Evolutionary conservation across 35 echinoderm and acorn worm genomes (phyloP).

Genomic region (Acanthaster planci): DNA sequence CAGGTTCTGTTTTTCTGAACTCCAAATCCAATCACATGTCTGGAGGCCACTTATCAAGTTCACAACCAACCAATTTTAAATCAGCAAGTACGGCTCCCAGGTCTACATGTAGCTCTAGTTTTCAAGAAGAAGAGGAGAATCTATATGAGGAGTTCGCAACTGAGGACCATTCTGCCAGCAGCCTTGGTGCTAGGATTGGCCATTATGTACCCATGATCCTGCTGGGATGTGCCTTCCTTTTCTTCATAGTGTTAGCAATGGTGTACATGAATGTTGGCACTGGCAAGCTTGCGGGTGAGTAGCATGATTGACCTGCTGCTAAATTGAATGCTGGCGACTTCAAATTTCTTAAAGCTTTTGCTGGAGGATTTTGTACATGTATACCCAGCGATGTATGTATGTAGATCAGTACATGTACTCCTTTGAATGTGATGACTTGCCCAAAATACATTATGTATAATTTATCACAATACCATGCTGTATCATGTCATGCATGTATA

Average conservation of each 20-base stretch:
- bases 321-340: too few species aligned
- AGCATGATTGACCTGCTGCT: background rate
- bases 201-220: conserved; percentile 39
- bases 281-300: conserved; percentile 6
- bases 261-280: conserved; percentile 34
- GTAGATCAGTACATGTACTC: too few species aligned
- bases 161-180: conserved; percentile 35
- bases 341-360: too few species aligned
- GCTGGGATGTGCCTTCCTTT: conserved; percentile 40
- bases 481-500: too few species aligned
- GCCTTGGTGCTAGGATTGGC: conserved; percentile 29
- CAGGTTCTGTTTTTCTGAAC: background rate
- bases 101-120: background rate
- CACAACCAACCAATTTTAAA: background rate
- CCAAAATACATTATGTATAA: too few species aligned
- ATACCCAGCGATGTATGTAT: too few species aligned
- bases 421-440: too few species aligned
- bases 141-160: conserved; percentile 36
- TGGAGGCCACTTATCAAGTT: background rate
- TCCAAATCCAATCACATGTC: background rate
- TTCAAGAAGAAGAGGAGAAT: background rate
- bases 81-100: background rate
- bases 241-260: conserved; percentile 9
- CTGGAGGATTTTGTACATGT: too few species aligned
- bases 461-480: too few species aligned